Conservation (phyloP, 2,797 vertebrate species). For the Varecia variegata region DNA sequence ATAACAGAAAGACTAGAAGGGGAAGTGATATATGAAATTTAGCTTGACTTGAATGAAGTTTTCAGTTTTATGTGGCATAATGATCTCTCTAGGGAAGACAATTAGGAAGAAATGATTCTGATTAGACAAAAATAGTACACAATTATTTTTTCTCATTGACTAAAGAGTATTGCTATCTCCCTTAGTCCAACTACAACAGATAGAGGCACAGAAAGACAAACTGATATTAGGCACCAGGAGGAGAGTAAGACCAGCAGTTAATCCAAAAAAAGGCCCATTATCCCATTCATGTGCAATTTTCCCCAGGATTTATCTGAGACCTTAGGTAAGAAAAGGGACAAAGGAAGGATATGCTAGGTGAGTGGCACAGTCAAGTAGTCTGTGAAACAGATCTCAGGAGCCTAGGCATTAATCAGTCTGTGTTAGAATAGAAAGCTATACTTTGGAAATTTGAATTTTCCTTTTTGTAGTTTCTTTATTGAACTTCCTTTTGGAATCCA, state of each 20-base stretch:
- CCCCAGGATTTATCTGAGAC: neutral
- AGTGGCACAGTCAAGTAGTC: neutral
- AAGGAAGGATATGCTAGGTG: neutral
- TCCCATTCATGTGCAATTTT: neutral
- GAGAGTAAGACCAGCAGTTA: neutral
- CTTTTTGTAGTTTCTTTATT: neutral
- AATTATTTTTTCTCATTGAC: neutral
- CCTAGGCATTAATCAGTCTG: neutral
- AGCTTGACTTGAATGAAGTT: slow-evolving; percentile 18
- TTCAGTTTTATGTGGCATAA: slow-evolving; percentile 3
- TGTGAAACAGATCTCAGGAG: neutral
- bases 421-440: slow-evolving; percentile 5
- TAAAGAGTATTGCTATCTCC: neutral
- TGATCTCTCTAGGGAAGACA: neutral
- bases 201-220: neutral
- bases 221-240: neutral
- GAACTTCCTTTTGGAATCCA: neutral
- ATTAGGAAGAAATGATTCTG: neutral
- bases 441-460: slow-evolving; percentile 21
- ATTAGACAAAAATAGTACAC: neutral
- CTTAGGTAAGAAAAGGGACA: neutral
- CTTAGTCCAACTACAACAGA: neutral
- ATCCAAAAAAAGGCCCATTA: neutral
- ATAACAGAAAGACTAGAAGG: neutral
- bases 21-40: slow-evolving; percentile 14